phyloP scores from a whole-genome alignment of 1,140 invertebrate genomes.

The Battus philenor region DNA sequence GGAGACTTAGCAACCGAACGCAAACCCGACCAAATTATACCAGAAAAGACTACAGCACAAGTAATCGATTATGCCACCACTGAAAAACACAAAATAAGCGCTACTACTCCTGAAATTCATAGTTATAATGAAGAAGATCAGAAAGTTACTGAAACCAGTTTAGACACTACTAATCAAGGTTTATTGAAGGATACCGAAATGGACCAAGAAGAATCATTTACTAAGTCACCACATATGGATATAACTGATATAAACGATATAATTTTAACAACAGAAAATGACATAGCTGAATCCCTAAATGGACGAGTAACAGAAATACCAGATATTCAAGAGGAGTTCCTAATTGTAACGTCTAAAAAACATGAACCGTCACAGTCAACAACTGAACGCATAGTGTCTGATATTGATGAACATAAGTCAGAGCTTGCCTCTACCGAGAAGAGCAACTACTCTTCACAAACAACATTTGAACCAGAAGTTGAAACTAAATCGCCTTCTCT shows the following conservation, averaged over 20 bases:
- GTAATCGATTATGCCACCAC: not conserved
- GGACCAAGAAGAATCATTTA: not conserved
- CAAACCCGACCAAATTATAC: no score
- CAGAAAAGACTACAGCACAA: no score
- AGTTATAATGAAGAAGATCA: not conserved
- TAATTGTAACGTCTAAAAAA: not conserved
- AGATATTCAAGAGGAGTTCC: not conserved
- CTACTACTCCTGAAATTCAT: not conserved
- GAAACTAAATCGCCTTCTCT: not conserved
- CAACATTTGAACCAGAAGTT: not conserved
- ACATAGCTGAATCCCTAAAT: conserved; percentile 8
- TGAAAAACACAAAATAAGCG: not conserved
- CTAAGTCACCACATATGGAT: not conserved
- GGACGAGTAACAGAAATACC: conserved; percentile 6
- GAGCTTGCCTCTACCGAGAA: conserved; percentile 1
- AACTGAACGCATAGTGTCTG: not conserved
- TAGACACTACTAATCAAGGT: not conserved
- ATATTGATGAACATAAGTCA: not conserved
- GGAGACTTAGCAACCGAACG: no score
- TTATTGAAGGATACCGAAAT: not conserved
- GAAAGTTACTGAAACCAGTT: not conserved
- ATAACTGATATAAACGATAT: not conserved
- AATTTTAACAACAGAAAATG: not conserved
- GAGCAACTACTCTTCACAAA: not conserved
- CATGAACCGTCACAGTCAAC: not conserved